A percentile compares a stretch with the other conserved stretches of the same genome.
These are phyloP conservation scores for Pedetes capensis DNA, from an alignment of 2,113 vertebrate species.

Conservation along the genomic window DNA sequence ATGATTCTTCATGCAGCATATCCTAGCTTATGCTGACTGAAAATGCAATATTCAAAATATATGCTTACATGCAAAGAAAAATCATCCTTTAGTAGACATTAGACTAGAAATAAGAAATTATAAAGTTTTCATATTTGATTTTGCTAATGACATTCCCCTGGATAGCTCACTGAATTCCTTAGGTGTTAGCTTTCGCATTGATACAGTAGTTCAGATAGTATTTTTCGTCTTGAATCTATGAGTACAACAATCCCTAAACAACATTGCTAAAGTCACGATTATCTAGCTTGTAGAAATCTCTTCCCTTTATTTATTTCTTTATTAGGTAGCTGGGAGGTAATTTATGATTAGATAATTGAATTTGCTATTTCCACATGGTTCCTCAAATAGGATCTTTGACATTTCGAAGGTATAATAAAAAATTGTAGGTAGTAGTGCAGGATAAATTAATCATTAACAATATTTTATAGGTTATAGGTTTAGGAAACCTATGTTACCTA, in stretches of 20 bases:
- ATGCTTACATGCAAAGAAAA: neutral
- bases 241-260: neutral
- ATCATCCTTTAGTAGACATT: neutral
- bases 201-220: too few species aligned
- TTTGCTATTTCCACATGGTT: neutral
- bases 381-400: neutral
- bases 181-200: neutral
- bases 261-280: neutral
- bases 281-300: neutral
- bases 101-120: neutral
- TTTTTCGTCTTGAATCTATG: neutral
- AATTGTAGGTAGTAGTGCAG: neutral
- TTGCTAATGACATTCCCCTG: neutral
- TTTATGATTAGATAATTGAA: neutral
- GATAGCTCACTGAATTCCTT: neutral
- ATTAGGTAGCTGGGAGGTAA: neutral
- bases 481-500: neutral
- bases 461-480: too few species aligned
- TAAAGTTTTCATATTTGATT: neutral
- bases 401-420: conserved; percentile 20
- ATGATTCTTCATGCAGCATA: too few species aligned
- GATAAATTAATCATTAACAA: neutral
- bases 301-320: neutral
- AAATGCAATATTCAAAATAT: neutral
- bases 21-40: neutral